A percentile compares a stretch with the other conserved stretches of the same genome.
These are phyloP conservation scores for Gibbula magus DNA, from an alignment of 2,888 invertebrate genomes.

Conservation along the genomic window DNA sequence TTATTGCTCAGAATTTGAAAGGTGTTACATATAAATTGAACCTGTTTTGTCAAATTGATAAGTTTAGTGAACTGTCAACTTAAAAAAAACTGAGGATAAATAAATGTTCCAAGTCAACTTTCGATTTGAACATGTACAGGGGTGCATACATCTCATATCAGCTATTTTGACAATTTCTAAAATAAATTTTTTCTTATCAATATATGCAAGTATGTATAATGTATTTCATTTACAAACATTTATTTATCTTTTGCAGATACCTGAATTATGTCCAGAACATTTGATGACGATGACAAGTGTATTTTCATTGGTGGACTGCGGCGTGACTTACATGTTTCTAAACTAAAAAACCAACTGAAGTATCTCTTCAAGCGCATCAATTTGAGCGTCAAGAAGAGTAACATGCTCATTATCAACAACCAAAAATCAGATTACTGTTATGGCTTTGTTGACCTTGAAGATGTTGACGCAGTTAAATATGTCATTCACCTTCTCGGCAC, in stretches of 20 bases:
- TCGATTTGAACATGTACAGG: too few relatives aligned
- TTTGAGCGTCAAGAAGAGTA: constrained; percentile 1
- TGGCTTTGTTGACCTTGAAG: constrained; percentile 51
- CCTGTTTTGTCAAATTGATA: too few relatives aligned
- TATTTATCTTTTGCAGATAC: background rate
- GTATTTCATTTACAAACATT: too few relatives aligned
- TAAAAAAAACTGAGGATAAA: too few relatives aligned
- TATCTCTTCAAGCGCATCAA: constrained; percentile 39
- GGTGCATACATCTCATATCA: too few relatives aligned
- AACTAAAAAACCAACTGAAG: constrained; percentile 46
- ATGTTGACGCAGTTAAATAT: constrained; percentile 45
- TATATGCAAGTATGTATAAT: too few relatives aligned
- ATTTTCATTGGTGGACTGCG: constrained; percentile 57
- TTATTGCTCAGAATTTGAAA: too few relatives aligned
- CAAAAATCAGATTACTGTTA: constrained; percentile 44
- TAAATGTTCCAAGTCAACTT: too few relatives aligned
- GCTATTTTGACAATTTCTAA: too few relatives aligned
- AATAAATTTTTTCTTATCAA: too few relatives aligned
- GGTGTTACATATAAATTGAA: too few relatives aligned
- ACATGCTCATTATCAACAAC: constrained; percentile 39
- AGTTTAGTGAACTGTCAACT: too few relatives aligned
- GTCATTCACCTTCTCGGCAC: constrained; percentile 36
- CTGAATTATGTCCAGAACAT: background rate
- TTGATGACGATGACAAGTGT: constrained; percentile 11
- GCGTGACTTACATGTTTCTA: constrained; percentile 34